A percentile compares a stretch with the other conserved stretches of the same genome.
phyloP scores from a whole-genome alignment of 2,888 invertebrate genomes.

The Drosophila atroscutellata region DNA sequence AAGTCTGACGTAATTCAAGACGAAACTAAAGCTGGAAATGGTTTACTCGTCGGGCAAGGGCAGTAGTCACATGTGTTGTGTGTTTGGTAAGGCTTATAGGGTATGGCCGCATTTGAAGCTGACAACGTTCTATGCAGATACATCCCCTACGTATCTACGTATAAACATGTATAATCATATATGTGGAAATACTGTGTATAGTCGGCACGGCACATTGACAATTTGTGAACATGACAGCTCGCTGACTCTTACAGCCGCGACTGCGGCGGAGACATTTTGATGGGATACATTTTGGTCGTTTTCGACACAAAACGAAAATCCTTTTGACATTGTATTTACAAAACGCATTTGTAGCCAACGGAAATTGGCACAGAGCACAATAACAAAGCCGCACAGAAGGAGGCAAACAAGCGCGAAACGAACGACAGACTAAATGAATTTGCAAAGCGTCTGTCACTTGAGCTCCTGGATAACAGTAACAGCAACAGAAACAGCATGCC shows the following conservation, averaged over 20 bases:
- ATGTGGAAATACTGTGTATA: constrained; percentile 18
- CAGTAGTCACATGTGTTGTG: constrained; percentile 52
- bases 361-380: constrained; percentile 73
- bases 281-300: constrained; percentile 49
- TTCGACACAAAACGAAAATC: constrained; percentile 59
- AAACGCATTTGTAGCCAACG: constrained; percentile 73
- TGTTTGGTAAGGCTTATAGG: constrained; percentile 30
- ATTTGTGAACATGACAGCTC: constrained; percentile 56
- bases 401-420: constrained; percentile 42
- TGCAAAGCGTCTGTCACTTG: constrained; percentile 29
- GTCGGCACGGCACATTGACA: constrained; percentile 44
- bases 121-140: neutral
- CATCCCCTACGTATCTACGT: neutral
- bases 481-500: neutral
- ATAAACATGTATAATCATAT: neutral
- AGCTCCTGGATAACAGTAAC: constrained; percentile 12
- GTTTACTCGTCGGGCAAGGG: constrained; percentile 14
- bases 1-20: constrained; percentile 23
- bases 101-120: constrained; percentile 5
- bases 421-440: constrained; percentile 22
- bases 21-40: constrained; percentile 22
- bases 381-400: constrained; percentile 64
- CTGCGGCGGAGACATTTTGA: constrained; percentile 40
- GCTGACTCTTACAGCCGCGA: constrained; percentile 26
- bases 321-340: constrained; percentile 76